phyloP scores from a whole-genome alignment of 2,113 vertebrate genomes.

The Peromyscus polionotus region DNA sequence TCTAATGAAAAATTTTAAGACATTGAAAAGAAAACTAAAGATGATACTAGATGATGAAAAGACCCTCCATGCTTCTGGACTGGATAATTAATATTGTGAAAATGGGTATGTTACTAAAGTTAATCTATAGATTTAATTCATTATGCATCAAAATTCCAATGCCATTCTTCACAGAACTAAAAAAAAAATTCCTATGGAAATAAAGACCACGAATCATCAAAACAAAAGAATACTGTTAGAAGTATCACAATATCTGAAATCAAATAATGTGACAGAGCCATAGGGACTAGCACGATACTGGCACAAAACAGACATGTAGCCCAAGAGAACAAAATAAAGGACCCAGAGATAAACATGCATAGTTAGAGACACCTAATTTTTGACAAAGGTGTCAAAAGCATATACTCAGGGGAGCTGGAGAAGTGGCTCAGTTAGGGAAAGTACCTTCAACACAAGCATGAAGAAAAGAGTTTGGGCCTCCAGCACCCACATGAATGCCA shows the following conservation, averaged over 20 bases:
- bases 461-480: background rate
- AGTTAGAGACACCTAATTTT: background rate
- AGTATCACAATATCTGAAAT: background rate
- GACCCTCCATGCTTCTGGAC: background rate
- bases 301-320: background rate
- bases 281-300: background rate
- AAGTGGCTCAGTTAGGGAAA: background rate
- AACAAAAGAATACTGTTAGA: background rate
- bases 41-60: background rate
- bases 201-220: background rate
- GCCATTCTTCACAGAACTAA: background rate
- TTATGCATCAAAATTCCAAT: background rate
- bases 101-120: background rate
- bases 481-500: no score
- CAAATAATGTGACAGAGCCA: background rate
- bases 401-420: background rate
- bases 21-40: background rate
- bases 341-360: background rate
- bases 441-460: background rate
- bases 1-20: background rate
- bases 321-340: background rate
- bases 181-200: background rate
- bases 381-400: background rate
- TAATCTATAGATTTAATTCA: background rate
- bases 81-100: background rate